Conservation (phyloP, 1,140 invertebrate species). For the Agrilus planipennis region DNA sequence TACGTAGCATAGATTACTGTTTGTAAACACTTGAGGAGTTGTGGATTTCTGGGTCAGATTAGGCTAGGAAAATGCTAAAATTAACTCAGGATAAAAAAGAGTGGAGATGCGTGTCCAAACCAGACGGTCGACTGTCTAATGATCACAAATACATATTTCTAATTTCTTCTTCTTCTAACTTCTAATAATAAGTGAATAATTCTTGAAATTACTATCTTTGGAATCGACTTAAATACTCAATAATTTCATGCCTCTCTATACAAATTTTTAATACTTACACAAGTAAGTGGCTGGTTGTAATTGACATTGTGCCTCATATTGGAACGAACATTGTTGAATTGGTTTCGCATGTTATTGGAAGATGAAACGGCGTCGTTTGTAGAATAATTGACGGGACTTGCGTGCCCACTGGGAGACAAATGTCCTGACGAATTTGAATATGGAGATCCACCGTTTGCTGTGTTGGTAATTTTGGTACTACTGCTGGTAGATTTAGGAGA, state of each 20-base stretch:
- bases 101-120: no score
- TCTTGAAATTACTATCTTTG: no score
- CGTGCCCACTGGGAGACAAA: conserved; percentile 5
- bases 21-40: no score
- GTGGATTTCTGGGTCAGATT: no score
- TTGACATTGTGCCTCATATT: conserved; percentile 7
- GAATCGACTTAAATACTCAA: neutral
- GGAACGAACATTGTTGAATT: conserved; percentile 3
- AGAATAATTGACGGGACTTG: conserved; percentile 8
- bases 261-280: conserved; percentile 21
- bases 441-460: neutral
- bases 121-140: no score
- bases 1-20: no score
- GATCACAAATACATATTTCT: no score
- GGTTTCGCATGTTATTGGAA: conserved; percentile 5
- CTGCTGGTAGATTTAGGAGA: conserved; percentile 6
- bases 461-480: neutral
- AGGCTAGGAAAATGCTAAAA: no score
- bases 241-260: neutral
- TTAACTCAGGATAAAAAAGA: no score
- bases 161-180: no score
- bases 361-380: conserved; percentile 1
- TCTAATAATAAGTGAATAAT: no score
- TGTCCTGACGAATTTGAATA: conserved; percentile 5
- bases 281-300: conserved; percentile 18